Evolutionary conservation across 2,797 vertebrate genomes (phyloP).

Genomic region (Hyperoplus lanceolatus): DNA sequence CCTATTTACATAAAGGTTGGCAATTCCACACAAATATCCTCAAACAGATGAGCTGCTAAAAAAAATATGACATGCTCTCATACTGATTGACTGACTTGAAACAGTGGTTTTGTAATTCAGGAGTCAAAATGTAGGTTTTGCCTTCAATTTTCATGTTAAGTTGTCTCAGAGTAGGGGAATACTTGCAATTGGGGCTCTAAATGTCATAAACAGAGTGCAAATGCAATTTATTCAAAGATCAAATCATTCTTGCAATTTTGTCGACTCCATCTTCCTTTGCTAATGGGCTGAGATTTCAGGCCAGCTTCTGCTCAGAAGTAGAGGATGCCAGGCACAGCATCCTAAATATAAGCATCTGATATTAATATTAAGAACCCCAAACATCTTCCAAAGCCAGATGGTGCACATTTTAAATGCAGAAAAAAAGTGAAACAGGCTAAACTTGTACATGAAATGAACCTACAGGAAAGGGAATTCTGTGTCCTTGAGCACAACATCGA

Average conservation of each 20-base stretch:
- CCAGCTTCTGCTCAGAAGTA: conserved; percentile 16
- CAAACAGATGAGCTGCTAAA: not conserved
- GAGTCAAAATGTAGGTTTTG: not conserved
- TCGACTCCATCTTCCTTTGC: conserved; percentile 12
- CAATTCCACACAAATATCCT: not conserved
- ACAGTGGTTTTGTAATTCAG: not conserved
- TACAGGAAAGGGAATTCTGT: conserved; percentile 22
- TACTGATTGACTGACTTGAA: not conserved
- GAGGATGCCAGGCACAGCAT: conserved; percentile 20
- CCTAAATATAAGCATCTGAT: conserved; percentile 35
- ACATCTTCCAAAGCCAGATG: conserved; percentile 3
- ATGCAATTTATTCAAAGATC: not conserved
- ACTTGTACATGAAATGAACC: conserved; percentile 33
- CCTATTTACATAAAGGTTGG: not conserved
- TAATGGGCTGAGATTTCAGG: conserved; percentile 24
- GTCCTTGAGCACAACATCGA: not conserved
- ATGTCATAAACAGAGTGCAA: not conserved
- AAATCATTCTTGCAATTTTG: conserved; percentile 2
- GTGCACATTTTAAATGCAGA: conserved; percentile 12
- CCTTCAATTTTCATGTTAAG: not conserved
- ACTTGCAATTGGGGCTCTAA: not conserved
- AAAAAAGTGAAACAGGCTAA: conserved; percentile 4
- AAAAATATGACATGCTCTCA: not conserved
- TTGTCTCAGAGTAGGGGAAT: not conserved
- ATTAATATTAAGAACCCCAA: conserved; percentile 36